These are phyloP conservation scores for Elaphurus davidianus DNA, from an alignment of 2,113 vertebrate genomes.

Conservation along the genomic window DNA sequence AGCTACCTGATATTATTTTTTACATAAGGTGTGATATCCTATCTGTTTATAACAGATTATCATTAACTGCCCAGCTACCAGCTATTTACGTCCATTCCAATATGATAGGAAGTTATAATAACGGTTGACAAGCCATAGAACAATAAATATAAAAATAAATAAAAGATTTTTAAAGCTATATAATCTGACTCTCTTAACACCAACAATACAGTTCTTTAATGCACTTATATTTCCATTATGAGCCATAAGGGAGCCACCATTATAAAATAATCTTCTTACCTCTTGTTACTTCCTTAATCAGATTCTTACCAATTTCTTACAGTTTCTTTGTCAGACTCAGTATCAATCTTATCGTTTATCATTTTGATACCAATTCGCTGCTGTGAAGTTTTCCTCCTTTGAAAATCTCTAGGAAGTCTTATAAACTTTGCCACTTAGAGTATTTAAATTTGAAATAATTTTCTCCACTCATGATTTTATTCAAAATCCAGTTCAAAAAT, in stretches of 20 bases:
- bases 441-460: neutral
- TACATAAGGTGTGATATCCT: neutral
- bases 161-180: neutral
- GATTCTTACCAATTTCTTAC: neutral
- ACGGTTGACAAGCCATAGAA: neutral
- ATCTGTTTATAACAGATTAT: neutral
- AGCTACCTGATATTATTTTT: neutral
- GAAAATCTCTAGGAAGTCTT: neutral
- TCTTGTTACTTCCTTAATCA: neutral
- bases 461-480: conserved; percentile 5
- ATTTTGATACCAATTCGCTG: neutral
- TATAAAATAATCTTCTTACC: neutral
- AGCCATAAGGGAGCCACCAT: neutral
- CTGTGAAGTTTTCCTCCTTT: neutral
- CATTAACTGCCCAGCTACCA: neutral
- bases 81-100: neutral
- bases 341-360: neutral
- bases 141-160: neutral
- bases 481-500: neutral
- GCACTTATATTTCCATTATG: neutral
- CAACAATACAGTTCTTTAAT: neutral
- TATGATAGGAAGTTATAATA: neutral
- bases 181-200: neutral
- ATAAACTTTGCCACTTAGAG: neutral
- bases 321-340: neutral